These are phyloP conservation scores for Caenorhabditis becei DNA, from an alignment of 2,888 invertebrate species.

Conservation along the genomic window DNA sequence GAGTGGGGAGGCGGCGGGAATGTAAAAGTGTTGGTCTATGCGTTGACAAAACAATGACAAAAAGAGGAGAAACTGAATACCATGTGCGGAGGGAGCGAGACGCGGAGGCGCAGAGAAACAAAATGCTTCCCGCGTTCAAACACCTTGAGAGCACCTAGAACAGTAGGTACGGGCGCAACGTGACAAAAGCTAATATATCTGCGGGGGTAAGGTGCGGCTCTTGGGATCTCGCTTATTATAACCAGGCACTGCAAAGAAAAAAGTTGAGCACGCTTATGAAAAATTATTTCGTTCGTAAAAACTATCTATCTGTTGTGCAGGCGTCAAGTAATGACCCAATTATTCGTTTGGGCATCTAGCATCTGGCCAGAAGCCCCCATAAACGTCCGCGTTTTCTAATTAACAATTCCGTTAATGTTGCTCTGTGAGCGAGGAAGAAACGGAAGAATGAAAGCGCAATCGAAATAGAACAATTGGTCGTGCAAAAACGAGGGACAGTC, in stretches of 20 bases:
- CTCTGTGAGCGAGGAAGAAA: slow-evolving; percentile 14
- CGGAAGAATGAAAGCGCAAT: slow-evolving; percentile 10
- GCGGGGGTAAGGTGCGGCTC: slow-evolving; percentile 26
- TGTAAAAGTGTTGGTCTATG: slow-evolving; percentile 54
- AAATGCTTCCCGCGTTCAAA: slow-evolving; percentile 54
- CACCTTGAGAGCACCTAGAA: slow-evolving; percentile 36
- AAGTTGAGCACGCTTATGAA: not conserved
- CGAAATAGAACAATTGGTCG: not conserved
- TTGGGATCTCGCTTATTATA: not conserved
- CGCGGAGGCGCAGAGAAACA: slow-evolving; percentile 32
- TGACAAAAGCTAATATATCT: slow-evolving; percentile 58
- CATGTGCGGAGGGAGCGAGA: slow-evolving; percentile 30
- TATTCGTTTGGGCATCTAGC: slow-evolving; percentile 19
- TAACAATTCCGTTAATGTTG: slow-evolving; percentile 21
- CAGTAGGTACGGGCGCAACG: slow-evolving; percentile 49
- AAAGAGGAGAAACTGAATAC: slow-evolving; percentile 59
- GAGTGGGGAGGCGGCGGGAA: slow-evolving; percentile 42
- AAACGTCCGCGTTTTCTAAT: slow-evolving; percentile 24
- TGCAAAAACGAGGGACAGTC: not conserved
- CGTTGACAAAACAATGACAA: slow-evolving; percentile 52
- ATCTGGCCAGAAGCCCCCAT: slow-evolving; percentile 25
- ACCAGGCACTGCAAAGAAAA: slow-evolving; percentile 1
- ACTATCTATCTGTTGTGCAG: not conserved
- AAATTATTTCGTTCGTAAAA: not conserved
- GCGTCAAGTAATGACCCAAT: slow-evolving; percentile 25